These are phyloP conservation scores for Dreissena polymorpha DNA, from an alignment of 1,140 invertebrate genomes.

Conservation along the genomic window DNA sequence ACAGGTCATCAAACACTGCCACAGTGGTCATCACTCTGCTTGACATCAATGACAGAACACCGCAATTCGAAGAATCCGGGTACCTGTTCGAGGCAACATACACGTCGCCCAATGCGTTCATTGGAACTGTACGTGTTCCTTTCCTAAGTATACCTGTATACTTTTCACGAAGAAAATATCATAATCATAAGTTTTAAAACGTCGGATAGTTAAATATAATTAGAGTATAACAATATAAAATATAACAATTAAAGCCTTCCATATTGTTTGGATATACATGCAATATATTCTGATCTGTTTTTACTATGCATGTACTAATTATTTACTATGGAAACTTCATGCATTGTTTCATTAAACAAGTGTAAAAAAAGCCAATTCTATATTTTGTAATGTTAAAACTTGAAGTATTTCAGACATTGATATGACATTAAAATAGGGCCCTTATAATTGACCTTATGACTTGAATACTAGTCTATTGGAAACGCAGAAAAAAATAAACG, in stretches of 20 bases:
- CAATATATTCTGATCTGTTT: neutral
- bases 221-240: neutral
- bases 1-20: conserved; percentile 23
- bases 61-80: neutral
- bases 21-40: conserved; percentile 16
- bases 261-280: neutral
- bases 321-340: no score
- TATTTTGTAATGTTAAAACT: no score
- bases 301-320: neutral
- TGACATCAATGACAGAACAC: conserved; percentile 44
- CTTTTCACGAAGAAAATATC: no score
- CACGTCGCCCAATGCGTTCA: no score
- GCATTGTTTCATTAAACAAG: no score
- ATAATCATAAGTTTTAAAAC: no score
- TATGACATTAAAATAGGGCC: no score
- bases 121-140: conserved; percentile 14
- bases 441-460: no score
- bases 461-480: neutral
- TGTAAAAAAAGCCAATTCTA: no score
- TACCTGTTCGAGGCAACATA: conserved; percentile 13
- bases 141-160: neutral
- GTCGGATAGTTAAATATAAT: no score
- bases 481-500: neutral
- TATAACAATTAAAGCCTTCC: neutral
- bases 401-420: no score